Conservation (phyloP, 2,888 invertebrate species). For the Drosophila neoperkinsi region DNA sequence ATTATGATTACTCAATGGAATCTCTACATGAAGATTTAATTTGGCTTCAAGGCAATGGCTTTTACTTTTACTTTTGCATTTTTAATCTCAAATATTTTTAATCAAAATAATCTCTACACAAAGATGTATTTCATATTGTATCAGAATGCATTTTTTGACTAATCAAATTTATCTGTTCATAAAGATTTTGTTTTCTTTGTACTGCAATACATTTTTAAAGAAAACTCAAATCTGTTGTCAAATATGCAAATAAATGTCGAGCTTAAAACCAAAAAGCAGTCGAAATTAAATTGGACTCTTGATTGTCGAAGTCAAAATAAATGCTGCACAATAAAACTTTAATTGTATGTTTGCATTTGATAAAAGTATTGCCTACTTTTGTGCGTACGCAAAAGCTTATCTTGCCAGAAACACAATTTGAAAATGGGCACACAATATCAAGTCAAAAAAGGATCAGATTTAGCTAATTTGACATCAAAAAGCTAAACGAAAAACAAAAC, state of each 20-base stretch:
- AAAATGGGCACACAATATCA: slow-evolving; percentile 12
- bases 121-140: not conserved
- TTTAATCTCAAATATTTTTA: not conserved
- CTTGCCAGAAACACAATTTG: not conserved
- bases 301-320: not conserved
- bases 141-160: not conserved
- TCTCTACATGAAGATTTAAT: no score
- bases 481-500: not conserved
- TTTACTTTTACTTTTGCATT: no score
- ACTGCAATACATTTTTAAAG: not conserved
- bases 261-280: not conserved
- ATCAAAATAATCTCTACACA: not conserved
- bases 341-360: not conserved
- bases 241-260: not conserved
- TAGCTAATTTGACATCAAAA: slow-evolving; percentile 18
- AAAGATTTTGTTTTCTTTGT: not conserved
- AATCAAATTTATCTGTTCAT: not conserved
- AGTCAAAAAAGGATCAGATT: slow-evolving; percentile 6
- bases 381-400: slow-evolving; percentile 15
- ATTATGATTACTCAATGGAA: no score
- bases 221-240: not conserved
- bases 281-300: not conserved
- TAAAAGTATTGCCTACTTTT: slow-evolving; percentile 30
- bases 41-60: no score
- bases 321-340: not conserved